phyloP scores from a whole-genome alignment of 1,140 invertebrate genomes.

The Melipona quadrifasciata region DNA sequence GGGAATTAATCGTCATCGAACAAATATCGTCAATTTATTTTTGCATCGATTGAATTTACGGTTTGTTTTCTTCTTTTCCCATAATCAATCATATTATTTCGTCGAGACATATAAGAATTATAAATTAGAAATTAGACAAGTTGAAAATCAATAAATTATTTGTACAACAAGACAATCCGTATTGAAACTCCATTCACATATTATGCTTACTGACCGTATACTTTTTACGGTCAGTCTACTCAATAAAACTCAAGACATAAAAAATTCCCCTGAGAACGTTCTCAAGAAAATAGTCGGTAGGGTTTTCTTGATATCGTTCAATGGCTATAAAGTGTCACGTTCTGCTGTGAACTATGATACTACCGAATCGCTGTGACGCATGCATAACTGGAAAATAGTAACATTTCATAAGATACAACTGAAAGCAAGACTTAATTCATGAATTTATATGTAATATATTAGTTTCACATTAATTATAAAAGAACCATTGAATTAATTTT shows the following conservation, averaged over 20 bases:
- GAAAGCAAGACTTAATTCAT: not conserved
- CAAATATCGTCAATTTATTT: conserved; percentile 18
- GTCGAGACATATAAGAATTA: not conserved
- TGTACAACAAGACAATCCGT: not conserved
- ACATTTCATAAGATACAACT: not conserved
- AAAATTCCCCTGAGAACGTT: conserved; percentile 19
- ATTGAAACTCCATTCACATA: conserved; percentile 3
- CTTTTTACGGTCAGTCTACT: conserved; percentile 3
- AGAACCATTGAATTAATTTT: not conserved
- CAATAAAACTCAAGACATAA: conserved; percentile 22
- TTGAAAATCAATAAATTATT: not conserved
- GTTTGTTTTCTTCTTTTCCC: not conserved
- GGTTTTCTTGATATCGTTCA: not conserved
- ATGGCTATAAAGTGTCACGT: not conserved
- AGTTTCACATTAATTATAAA: not conserved
- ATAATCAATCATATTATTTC: conserved; percentile 4
- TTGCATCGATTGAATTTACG: conserved; percentile 2
- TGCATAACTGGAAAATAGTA: not conserved
- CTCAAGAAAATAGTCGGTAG: not conserved
- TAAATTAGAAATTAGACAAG: not conserved
- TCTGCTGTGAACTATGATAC: not conserved
- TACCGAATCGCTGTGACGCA: not conserved
- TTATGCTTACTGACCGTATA: conserved; percentile 4
- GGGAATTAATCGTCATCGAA: not conserved
- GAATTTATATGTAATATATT: not conserved